Evolutionary conservation across 2,888 invertebrate species (phyloP).

Genomic region (Xestia rhomboidea): DNA sequence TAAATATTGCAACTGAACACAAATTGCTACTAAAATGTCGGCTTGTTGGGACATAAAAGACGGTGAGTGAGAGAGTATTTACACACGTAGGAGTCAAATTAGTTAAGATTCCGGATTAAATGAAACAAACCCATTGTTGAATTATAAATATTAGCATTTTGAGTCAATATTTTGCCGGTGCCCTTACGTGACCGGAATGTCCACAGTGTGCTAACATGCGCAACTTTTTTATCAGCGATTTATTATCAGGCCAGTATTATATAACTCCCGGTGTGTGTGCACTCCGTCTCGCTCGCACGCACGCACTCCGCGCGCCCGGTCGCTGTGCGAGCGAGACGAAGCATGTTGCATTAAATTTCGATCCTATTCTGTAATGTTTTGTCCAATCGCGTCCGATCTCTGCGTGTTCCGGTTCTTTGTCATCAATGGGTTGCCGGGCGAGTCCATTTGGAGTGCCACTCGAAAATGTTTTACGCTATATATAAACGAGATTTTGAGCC

Average conservation of each 20-base stretch:
- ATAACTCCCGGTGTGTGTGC: slow-evolving; percentile 81
- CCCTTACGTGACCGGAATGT: slow-evolving; percentile 67
- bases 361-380: slow-evolving; percentile 88
- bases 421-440: slow-evolving; percentile 93
- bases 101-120: slow-evolving; percentile 4
- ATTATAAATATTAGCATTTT: slow-evolving; percentile 27
- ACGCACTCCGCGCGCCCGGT: slow-evolving; percentile 44
- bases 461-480: slow-evolving; percentile 80
- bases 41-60: not conserved
- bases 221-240: slow-evolving; percentile 89
- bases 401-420: slow-evolving; percentile 92
- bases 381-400: slow-evolving; percentile 92
- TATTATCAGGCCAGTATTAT: slow-evolving; percentile 88
- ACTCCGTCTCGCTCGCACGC: slow-evolving; percentile 77
- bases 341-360: slow-evolving; percentile 88
- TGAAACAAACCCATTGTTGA: slow-evolving; percentile 9
- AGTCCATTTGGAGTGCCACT: slow-evolving; percentile 89
- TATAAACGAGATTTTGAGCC: slow-evolving; percentile 72
- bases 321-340: slow-evolving; percentile 78
- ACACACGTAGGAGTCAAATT: not conserved
- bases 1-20: not conserved
- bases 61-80: slow-evolving; percentile 2
- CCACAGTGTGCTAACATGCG: slow-evolving; percentile 76
- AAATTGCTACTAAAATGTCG: not conserved
- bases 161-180: slow-evolving; percentile 49